Evolutionary conservation across 2,113 vertebrate species (phyloP), one percentile per base, ranked within the genome.

Genomic region (Oreotrochilus melanogaster): DNA sequence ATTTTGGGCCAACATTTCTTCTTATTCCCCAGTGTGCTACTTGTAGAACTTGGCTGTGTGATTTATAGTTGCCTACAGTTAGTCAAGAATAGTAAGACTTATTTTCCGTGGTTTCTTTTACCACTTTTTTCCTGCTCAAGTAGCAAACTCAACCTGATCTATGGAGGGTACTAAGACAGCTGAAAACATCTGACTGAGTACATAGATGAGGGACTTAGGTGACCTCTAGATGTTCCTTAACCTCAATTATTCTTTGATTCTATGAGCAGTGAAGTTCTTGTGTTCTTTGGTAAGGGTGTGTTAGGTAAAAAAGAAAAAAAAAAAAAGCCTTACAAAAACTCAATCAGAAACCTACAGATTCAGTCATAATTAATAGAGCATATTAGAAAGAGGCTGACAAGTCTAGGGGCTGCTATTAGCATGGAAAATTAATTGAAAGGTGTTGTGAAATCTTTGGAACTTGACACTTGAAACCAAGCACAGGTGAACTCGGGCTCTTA

Each of bases 351-450:
- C 19, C 13, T 58, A 1, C 18, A 66, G 11, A 11, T 58, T 58
- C 16, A 10, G 37, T 84, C 9, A 18, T 1, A 1, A 1, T 57
- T 39, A 75, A 39, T n/a, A 24, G 7, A 71, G 12, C 0, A 0
- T 69, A 8, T 73, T 92, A 24, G 17, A 33, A 80, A 33, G 65
- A 80, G 18, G 19, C 33, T 58, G 54, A 43, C 4, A 31, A 10
- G 21, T 66, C 17, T 78, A 50, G 30, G 21, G 93, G 22, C 16
- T 81, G 5, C 69, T 78, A 2, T 35, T 51, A 31, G 11, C 33
- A 8, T 0, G 9, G 64, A 62, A 88, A 67, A 66, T 48, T 45
- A 57, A 0, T 35, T n/a, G 14, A 70, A 86, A 48, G 28, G 23
- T 60, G 6, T 75, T 86, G 21, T 56, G 67, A 74, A 83, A 78